Percentiles rank a stretch among this genome's conserved stretches.
These are phyloP conservation scores for Rousettus madagascariensis DNA, from an alignment of 2,797 vertebrate species.

Conservation along the genomic window DNA sequence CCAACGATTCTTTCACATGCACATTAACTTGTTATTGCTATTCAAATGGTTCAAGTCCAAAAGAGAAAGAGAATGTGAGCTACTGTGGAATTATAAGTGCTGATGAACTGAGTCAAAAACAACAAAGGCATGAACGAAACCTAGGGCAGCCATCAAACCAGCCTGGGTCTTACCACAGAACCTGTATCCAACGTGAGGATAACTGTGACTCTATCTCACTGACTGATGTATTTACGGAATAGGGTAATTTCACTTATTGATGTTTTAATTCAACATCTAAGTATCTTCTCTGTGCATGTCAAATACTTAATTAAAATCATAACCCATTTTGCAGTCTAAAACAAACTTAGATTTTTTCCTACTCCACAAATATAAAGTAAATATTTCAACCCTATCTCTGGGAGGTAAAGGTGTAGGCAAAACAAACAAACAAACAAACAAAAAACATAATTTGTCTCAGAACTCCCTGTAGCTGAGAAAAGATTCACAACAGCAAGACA, in stretches of 20 bases:
- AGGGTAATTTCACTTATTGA: constrained; percentile 43
- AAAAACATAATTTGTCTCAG: not conserved
- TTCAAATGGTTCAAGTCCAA: constrained; percentile 69
- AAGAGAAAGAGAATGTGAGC: constrained; percentile 22
- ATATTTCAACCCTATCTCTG: not conserved
- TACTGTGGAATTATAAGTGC: not conserved
- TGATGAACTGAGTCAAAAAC: constrained; percentile 35
- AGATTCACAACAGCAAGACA: not conserved
- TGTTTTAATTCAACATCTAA: constrained; percentile 45
- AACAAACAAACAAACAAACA: no score
- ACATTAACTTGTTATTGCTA: constrained; percentile 38
- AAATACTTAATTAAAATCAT: constrained; percentile 56
- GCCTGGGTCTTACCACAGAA: not conserved
- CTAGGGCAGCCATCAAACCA: not conserved
- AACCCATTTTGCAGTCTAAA: not conserved
- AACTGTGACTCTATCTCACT: not conserved
- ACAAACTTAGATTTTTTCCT: not conserved
- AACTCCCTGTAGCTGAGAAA: constrained; percentile 2
- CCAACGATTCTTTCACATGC: not conserved
- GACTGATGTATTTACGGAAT: constrained; percentile 59
- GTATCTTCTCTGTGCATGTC: not conserved
- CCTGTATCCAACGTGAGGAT: not conserved
- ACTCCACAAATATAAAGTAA: not conserved
- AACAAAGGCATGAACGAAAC: not conserved
- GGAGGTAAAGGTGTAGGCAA: not conserved